Evolutionary conservation across 2,113 vertebrate genomes (phyloP), one percentile per base, ranked within the genome.

Genomic region (Aspiorhynchus laticeps): DNA sequence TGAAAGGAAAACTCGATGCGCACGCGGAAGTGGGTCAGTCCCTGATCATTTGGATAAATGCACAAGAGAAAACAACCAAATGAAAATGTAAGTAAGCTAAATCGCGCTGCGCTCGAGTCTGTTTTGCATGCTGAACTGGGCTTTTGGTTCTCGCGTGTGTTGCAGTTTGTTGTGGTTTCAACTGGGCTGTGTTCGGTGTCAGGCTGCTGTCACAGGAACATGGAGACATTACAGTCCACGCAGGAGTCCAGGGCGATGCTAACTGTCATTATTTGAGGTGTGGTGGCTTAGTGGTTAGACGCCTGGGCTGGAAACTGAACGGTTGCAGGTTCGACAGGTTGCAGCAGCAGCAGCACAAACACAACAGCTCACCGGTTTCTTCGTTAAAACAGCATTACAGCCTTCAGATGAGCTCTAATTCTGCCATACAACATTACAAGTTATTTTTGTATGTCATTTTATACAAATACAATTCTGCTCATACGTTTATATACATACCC

Each of bases 1-100:
- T n/a, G 6, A 10, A 10, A 7, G 63, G 81, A 83, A n/a, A 83
- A 69, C 17, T 71, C 63, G 63, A 83, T 83, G 41, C 11, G 1
- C 0, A 24, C 12, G 63, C 81, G 81, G 81, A 83, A 83, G 81
- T 51, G 5, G 7, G 8, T 71, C 38, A 31, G 15, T 63, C 41
- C 1, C 24, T 63, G 21, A 17, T 31, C 38, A 31, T 65, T n/a
- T 71, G 63, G 63, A 71, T 51, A 83, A 83, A 71, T 71, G 6
- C 31, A 71, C 19, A 11, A 21, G 26, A 83, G 41, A 83, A 82
- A 65, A 63, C 43, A 71, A 33, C n/a, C 9, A 51, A 7, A 83
- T 36, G 14, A 51, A 83, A 24, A 83, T 83, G 81, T 83, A 71
- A 83, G 81, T 83, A 24, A 19, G 19, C 36, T 41, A 19, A 21